A percentile compares a stretch with the other conserved stretches of the same genome.
These are phyloP conservation scores for Percopsis transmontana DNA, from an alignment of 2,113 vertebrate genomes.

Conservation along the genomic window DNA sequence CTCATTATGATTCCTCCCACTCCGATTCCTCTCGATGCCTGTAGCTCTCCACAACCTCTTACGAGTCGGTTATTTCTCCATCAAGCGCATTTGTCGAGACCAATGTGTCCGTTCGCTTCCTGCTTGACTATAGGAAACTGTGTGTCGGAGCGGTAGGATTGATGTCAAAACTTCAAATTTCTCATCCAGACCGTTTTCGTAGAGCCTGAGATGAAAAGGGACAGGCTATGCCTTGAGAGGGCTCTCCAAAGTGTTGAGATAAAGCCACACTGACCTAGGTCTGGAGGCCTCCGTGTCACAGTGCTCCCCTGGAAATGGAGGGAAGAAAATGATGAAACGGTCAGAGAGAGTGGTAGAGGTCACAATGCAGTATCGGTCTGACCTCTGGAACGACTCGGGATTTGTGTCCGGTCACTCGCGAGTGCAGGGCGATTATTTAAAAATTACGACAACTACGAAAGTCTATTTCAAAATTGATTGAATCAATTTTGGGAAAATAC, in stretches of 20 bases:
- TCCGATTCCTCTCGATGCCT: slow-evolving; percentile 50
- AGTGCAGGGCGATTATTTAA: too few relatives aligned
- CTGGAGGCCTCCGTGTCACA: slow-evolving; percentile 15
- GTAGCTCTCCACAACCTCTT: slow-evolving; percentile 21
- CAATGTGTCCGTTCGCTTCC: slow-evolving; percentile 21
- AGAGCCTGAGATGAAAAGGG: not conserved
- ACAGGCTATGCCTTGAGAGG: not conserved
- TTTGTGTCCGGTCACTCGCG: not conserved
- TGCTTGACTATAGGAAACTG: slow-evolving; percentile 8
- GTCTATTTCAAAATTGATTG: not conserved
- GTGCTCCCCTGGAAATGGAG: slow-evolving; percentile 54
- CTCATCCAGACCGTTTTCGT: not conserved
- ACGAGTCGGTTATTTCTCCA: slow-evolving; percentile 31
- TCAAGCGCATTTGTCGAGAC: slow-evolving; percentile 40
- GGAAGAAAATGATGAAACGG: slow-evolving; percentile 1
- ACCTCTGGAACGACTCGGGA: slow-evolving; percentile 40
- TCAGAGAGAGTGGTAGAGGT: slow-evolving; percentile 11
- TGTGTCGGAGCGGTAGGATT: slow-evolving; percentile 8
- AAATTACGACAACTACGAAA: too few relatives aligned
- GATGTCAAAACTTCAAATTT: slow-evolving; percentile 13
- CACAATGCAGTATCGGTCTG: slow-evolving; percentile 16
- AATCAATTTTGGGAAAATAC: not conserved
- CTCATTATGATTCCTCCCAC: slow-evolving; percentile 65
- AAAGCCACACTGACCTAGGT: slow-evolving; percentile 67
- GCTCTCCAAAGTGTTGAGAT: slow-evolving; percentile 28